Base-by-base conservation (phyloP, 2,797 vertebrate genomes). In the Florisuga fusca region DNA sequence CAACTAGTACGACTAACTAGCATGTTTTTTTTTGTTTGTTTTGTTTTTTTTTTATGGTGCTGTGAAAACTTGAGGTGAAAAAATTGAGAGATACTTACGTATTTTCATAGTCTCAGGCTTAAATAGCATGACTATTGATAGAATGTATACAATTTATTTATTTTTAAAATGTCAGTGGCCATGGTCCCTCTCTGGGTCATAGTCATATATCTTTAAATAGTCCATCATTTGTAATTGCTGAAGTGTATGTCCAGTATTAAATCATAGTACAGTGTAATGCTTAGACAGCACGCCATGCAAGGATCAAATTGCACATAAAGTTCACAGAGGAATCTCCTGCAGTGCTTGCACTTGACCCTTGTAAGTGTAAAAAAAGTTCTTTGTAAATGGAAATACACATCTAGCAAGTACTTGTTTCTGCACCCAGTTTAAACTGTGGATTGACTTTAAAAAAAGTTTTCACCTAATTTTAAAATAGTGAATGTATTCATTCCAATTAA, bases 301-400 rank as follows among this genome's bases (percentile, higher is more conserved):
- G 48, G 71, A 84, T 96, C 77, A 69, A 19, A 79, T 96, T 79
- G 74, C 89, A 76, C 78, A 69, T 96, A n/a, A 79, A 90, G 55
- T 75, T 93, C 81, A 36, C 38, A 4, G 4, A 72, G 75, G 81
- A 87, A 66, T 94, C 81, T 94, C 55, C 55, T 73, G 33, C 38
- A 31, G 31, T 69, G 51, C 75, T 82, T 81, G 46, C 51, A 79
- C 31, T 89, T 92, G 87, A 73, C 48, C 59, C 87, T 62, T 69
- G 41, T 92, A 90, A 93, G 66, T 90, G 43, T 69, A 85, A 89
- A 84, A 69, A 79, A 89, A 76, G 43, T 17, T 66, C 63, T 48
- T 95, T 87, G 58, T 87, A 89, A 78, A 80, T 89, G 90, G 54
- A 81, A 92, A 45, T 90, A 57, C 6, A 6, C 50, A 38, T 86